phyloP scores from a whole-genome alignment of 2,797 vertebrate species.

The Syngnathus rostellatus region DNA sequence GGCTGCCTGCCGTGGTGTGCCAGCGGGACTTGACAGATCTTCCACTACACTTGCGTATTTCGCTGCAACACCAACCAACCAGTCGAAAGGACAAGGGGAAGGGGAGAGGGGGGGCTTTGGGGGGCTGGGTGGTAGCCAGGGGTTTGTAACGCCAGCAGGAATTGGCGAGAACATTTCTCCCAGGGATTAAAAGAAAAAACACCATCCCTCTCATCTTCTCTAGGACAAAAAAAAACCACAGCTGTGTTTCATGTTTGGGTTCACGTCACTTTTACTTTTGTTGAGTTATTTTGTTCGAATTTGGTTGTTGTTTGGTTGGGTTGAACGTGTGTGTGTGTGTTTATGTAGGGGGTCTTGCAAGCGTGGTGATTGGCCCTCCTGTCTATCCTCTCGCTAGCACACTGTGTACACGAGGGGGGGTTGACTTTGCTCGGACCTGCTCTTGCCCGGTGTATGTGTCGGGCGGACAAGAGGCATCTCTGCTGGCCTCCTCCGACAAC shows the following conservation, averaged over 20 bases:
- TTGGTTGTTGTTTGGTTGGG: not conserved
- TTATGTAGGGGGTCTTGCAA: constrained; percentile 26
- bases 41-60: constrained; percentile 60
- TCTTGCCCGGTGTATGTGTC: constrained; percentile 57
- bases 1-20: constrained; percentile 52
- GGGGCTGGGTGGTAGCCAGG: constrained; percentile 42
- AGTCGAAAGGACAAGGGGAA: constrained; percentile 39
- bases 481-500: constrained; percentile 37
- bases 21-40: constrained; percentile 64
- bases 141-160: constrained; percentile 68
- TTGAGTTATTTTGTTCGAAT: constrained; percentile 32
- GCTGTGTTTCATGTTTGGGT: constrained; percentile 54
- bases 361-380: constrained; percentile 27
- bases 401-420: constrained; percentile 58
- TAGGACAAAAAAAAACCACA: constrained; percentile 60
- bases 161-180: constrained; percentile 61
- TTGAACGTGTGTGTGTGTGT: not conserved
- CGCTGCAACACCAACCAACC: constrained; percentile 57
- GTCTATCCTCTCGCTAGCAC: constrained; percentile 47
- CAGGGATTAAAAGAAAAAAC: constrained; percentile 69
- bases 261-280: constrained; percentile 49
- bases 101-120: constrained; percentile 13
- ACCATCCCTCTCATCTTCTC: constrained; percentile 64
- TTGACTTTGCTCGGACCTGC: constrained; percentile 59
- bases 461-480: constrained; percentile 45